Percentiles rank a stretch among this genome's conserved stretches.
Evolutionary conservation across 2,113 vertebrate genomes (phyloP).

Genomic region (Thalassoma bifasciatum): DNA sequence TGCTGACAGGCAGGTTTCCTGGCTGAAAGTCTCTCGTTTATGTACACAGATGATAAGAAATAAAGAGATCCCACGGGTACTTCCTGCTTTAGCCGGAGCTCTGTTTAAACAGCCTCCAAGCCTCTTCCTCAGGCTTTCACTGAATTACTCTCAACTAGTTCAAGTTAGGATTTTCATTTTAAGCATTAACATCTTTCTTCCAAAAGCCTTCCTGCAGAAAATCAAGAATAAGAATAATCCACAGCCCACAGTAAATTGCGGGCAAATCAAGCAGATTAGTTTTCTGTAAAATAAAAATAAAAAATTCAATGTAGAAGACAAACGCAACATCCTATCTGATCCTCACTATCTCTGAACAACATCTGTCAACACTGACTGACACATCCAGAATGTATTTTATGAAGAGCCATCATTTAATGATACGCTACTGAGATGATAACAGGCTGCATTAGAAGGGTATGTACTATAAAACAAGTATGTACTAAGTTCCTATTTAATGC

Average conservation of each 20-base stretch:
- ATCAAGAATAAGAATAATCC: background rate
- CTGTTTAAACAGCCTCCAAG: constrained; percentile 51
- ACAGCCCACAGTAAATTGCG: background rate
- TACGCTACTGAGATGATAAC: background rate
- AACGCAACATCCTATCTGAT: constrained; percentile 11
- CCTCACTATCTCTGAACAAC: background rate
- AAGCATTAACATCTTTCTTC: background rate
- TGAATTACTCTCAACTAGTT: constrained; percentile 4
- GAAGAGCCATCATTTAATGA: background rate
- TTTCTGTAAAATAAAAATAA: too few species aligned
- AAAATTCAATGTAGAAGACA: background rate
- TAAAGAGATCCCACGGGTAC: constrained; percentile 46
- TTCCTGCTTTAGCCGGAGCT: constrained; percentile 65
- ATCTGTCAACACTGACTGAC: constrained; percentile 4
- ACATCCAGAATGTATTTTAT: background rate
- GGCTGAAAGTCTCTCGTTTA: constrained; percentile 28
- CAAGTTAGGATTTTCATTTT: constrained; percentile 1
- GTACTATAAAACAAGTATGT: background rate
- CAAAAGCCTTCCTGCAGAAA: background rate
- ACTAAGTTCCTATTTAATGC: background rate
- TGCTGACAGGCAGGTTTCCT: constrained; percentile 51
- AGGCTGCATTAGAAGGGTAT: background rate
- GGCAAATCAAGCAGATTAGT: background rate
- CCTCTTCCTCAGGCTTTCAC: constrained; percentile 20
- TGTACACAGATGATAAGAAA: constrained; percentile 52